Conservation (phyloP, 2,888 invertebrate species). For the Pseudanteris insignis region DNA sequence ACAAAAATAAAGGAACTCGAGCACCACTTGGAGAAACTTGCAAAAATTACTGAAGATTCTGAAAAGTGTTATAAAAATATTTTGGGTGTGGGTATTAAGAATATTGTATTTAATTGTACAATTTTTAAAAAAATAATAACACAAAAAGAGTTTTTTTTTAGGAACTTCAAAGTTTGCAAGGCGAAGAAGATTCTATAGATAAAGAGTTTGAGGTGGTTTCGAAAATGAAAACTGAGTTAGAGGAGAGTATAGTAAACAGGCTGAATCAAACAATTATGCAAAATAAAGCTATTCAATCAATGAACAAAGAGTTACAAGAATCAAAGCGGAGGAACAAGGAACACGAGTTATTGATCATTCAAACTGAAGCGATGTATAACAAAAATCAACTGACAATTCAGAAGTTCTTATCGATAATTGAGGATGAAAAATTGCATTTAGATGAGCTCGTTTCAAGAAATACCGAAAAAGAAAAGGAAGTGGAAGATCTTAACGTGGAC, state of each 20-base stretch:
- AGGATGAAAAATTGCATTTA: slow-evolving; percentile 56
- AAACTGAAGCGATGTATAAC: slow-evolving; percentile 71
- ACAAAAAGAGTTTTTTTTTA: slow-evolving; percentile 52
- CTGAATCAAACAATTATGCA: slow-evolving; percentile 76
- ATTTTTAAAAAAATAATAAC: not conserved
- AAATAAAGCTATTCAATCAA: slow-evolving; percentile 72
- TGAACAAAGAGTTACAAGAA: slow-evolving; percentile 68
- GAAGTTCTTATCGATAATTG: slow-evolving; percentile 60
- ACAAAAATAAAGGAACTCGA: slow-evolving; percentile 69
- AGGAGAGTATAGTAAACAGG: slow-evolving; percentile 73
- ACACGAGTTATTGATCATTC: slow-evolving; percentile 69
- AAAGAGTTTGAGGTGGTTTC: slow-evolving; percentile 69
- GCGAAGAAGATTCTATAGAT: slow-evolving; percentile 64
- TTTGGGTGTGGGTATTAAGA: slow-evolving; percentile 48
- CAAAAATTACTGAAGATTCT: slow-evolving; percentile 71
- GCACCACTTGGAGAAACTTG: slow-evolving; percentile 69
- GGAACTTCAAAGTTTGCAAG: slow-evolving; percentile 68
- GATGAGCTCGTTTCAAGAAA: slow-evolving; percentile 63
- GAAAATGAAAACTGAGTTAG: slow-evolving; percentile 71
- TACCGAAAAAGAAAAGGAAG: slow-evolving; percentile 64
- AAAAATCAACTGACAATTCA: slow-evolving; percentile 72
- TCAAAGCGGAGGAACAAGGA: slow-evolving; percentile 66
- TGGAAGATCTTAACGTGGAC: slow-evolving; percentile 65
- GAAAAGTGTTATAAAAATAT: slow-evolving; percentile 71
- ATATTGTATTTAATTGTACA: too few relatives aligned